Evolutionary conservation across 2,888 invertebrate genomes (phyloP), one percentile per base, ranked within the genome.

Genomic region (Mythimna lalbum): DNA sequence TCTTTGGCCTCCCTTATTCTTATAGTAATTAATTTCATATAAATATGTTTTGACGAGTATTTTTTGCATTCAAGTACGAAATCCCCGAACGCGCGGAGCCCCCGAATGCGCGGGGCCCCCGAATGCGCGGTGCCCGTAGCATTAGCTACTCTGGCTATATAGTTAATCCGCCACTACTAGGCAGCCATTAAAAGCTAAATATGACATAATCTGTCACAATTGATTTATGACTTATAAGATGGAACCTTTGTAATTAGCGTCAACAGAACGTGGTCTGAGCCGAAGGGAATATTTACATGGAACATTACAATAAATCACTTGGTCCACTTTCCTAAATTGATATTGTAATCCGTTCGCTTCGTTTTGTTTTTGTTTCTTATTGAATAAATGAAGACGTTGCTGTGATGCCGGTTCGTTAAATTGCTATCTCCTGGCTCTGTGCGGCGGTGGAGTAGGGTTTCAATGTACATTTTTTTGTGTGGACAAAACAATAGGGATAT

Each of bases 281-380:
- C 84, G 81, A 63, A 19, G 63, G 90, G 89, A 88, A 92, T 94
- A 94, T 94, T 93, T 93, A 94, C 94, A 93, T 92, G 92, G 80
- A 85, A 87, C 91, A 89, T 88, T 87, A 90, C 92, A 93, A 96
- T 96, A 95, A 95, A 95, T 96, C 95, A 95, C 89, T 89, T 87
- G 90, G 84, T 93, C 93, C 95, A 95, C 95, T 95, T 96, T 95
- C 93, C 95, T 96, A 96, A 96, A 96, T 95, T 96, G 95, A 96
- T 96, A 96, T 96, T 95, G 94, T 95, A 95, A 96, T 95, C 93
- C 93, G 92, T 90, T 91, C 63, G 81, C 82, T 73, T 79, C 83
- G 87, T 93, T 90, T 92, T 94, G 91, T 91, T 95, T 91, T 93
- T 94, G 91, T 94, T 95, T 91, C 88, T 83, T 87, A 87, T 92